Evolutionary conservation across 2,797 vertebrate species (phyloP).

Genomic region (Serranus cabrilla): DNA sequence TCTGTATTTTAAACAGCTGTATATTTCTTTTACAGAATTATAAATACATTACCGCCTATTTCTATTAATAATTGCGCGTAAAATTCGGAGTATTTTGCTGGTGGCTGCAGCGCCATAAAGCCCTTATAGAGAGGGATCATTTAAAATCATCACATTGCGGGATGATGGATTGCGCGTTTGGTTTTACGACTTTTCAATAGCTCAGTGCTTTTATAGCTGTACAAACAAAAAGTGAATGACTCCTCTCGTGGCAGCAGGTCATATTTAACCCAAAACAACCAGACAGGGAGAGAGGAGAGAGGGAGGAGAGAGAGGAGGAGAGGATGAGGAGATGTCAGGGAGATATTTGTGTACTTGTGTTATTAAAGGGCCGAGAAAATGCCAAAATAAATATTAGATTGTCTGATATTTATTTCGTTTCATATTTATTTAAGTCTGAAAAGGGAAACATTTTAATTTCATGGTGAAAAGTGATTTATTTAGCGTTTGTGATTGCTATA

Average conservation of each 20-base stretch:
- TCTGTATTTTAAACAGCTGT: background rate
- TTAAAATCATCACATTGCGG: conserved; percentile 86
- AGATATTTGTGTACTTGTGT: background rate
- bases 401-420: background rate
- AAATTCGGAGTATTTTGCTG: background rate
- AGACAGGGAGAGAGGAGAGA: conserved; percentile 14
- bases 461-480: background rate
- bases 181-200: conserved; percentile 94
- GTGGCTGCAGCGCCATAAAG: background rate
- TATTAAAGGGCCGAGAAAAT: background rate
- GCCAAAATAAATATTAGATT: background rate
- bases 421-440: background rate
- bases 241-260: conserved; percentile 85
- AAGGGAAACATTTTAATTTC: background rate
- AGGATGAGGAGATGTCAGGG: conserved; percentile 66
- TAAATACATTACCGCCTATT: rapidly evolving
- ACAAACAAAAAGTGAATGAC: conserved; percentile 93
- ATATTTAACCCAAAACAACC: conserved; percentile 66
- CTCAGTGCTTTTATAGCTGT: conserved; percentile 92
- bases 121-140: conserved; percentile 76
- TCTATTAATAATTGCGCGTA: background rate
- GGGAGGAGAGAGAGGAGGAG: conserved; percentile 13
- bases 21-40: conserved; percentile 5
- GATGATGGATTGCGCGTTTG: conserved; percentile 93
- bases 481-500: background rate